Conservation (phyloP, 2,888 invertebrate species). For the Watsonalla binaria region DNA sequence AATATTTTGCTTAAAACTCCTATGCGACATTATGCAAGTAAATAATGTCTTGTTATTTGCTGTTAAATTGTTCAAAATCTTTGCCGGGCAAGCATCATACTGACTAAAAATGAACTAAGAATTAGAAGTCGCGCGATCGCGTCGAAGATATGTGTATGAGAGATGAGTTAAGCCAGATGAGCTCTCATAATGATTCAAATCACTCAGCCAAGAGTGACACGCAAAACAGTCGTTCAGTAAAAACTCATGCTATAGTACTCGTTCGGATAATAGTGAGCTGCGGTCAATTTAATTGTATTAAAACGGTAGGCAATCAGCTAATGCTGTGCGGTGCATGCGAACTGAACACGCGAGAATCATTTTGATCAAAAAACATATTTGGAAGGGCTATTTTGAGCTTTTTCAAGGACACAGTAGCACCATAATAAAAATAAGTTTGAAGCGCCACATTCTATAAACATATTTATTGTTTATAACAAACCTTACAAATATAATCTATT, state of each 20-base stretch:
- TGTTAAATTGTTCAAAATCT: no score
- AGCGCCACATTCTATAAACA: no score
- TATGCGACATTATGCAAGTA: no score
- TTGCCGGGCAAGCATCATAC: no score
- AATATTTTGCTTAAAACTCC: no score
- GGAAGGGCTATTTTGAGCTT: constrained; percentile 1
- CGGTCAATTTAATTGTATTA: constrained; percentile 76
- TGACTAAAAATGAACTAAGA: no score
- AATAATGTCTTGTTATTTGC: no score
- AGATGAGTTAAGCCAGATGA: neutral
- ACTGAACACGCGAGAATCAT: constrained; percentile 60
- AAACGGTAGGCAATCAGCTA: constrained; percentile 77
- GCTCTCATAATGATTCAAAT: neutral
- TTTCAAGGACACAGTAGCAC: no score
- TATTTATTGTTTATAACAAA: no score
- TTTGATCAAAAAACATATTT: constrained; percentile 16
- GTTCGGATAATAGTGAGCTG: constrained; percentile 61
- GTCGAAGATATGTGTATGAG: neutral
- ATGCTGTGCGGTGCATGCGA: constrained; percentile 67
- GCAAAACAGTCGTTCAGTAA: constrained; percentile 70
- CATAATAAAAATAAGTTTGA: no score
- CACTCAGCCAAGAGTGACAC: constrained; percentile 44
- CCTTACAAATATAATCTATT: no score
- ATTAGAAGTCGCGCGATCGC: no score
- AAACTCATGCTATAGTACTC: constrained; percentile 66